Evolutionary conservation across 2,888 invertebrate species (phyloP).

Genomic region (Steinernema carpocapsae): DNA sequence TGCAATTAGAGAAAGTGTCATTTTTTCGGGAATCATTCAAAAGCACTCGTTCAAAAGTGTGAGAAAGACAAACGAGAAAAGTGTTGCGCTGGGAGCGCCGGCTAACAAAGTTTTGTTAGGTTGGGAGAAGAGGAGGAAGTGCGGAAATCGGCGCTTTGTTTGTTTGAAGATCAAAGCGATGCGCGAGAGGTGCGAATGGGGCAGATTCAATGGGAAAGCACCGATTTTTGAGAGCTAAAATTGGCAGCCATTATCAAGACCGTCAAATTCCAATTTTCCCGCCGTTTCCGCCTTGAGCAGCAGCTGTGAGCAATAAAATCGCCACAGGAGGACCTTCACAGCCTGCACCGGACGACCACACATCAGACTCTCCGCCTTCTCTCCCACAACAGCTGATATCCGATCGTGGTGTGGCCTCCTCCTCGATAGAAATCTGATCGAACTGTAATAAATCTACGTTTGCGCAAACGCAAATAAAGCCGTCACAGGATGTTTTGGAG

Average conservation of each 20-base stretch:
- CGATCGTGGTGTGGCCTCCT: background rate
- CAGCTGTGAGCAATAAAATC: slow-evolving; percentile 20
- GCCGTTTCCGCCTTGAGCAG: background rate
- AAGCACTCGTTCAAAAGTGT: slow-evolving; percentile 17
- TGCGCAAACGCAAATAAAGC: slow-evolving; percentile 26
- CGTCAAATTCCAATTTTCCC: background rate
- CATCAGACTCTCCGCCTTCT: background rate
- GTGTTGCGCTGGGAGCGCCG: slow-evolving; percentile 11
- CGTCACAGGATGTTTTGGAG: background rate
- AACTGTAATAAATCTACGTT: slow-evolving; percentile 23
- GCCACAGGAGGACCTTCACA: background rate
- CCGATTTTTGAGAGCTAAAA: background rate
- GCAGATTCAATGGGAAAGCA: background rate
- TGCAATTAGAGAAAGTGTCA: slow-evolving; percentile 24
- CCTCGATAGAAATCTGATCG: slow-evolving; percentile 24
- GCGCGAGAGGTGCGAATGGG: background rate
- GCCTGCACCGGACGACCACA: background rate
- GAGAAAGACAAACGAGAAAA: slow-evolving; percentile 16
- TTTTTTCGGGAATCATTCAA: background rate
- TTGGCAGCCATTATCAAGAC: background rate
- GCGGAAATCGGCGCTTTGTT: background rate
- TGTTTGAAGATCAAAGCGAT: background rate
- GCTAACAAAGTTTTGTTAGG: background rate
- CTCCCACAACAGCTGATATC: slow-evolving; percentile 12
- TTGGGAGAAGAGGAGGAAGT: background rate